These are phyloP conservation scores for Drosophila teissieri DNA, from an alignment of 1,140 invertebrate species.

Conservation along the genomic window DNA sequence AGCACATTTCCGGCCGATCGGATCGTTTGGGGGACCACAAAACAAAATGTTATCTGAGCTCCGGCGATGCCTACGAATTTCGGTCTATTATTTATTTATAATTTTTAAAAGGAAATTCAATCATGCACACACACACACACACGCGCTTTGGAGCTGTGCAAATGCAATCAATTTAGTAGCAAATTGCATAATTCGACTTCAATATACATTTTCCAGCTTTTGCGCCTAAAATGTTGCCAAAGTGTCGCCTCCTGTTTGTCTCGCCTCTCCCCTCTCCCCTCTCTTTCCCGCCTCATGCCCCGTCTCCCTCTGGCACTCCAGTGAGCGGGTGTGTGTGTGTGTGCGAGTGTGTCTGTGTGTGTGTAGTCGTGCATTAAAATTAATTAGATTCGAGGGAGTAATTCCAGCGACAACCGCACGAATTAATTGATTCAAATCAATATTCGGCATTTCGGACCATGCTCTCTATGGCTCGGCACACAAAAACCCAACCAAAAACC, in stretches of 20 bases:
- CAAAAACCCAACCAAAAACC: constrained; percentile 39
- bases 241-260: constrained; percentile 63
- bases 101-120: constrained; percentile 60
- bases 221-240: constrained; percentile 77
- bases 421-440: constrained; percentile 85
- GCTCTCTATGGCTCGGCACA: constrained; percentile 16
- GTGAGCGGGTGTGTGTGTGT: neutral
- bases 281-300: neutral
- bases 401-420: constrained; percentile 84
- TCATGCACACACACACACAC: constrained; percentile 27
- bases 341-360: constrained; percentile 25
- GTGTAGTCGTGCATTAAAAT: constrained; percentile 84
- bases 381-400: constrained; percentile 85
- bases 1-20: neutral
- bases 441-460: constrained; percentile 79
- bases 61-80: constrained; percentile 42
- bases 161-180: constrained; percentile 83
- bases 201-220: constrained; percentile 76
- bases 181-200: constrained; percentile 83
- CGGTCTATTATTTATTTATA: constrained; percentile 53
- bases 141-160: too few relatives aligned
- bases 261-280: constrained; percentile 4
- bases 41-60: constrained; percentile 38
- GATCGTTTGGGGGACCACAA: constrained; percentile 26
- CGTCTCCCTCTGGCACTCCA: constrained; percentile 10